These are phyloP conservation scores for Callionymus lyra DNA, from an alignment of 2,113 vertebrate genomes.

Conservation along the genomic window DNA sequence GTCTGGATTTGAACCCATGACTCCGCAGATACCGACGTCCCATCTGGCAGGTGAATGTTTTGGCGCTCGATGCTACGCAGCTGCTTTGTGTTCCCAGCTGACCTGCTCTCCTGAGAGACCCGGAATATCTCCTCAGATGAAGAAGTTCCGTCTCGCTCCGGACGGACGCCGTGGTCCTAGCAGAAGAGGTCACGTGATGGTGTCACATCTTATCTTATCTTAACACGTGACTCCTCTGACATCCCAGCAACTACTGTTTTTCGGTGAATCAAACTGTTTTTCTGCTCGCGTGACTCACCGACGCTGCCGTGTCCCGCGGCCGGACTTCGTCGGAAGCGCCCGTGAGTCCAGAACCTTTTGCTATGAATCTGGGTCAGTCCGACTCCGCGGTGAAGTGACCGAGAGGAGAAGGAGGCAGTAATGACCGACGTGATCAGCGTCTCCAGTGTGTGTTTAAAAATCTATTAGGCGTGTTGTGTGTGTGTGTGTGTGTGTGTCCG, in stretches of 20 bases:
- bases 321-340: background rate
- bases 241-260: background rate
- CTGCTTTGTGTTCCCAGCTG: no score
- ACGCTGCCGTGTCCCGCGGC: background rate
- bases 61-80: no score
- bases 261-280: background rate
- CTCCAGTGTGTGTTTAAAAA: background rate
- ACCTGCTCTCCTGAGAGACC: no score
- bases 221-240: conserved; percentile 1
- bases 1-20: no score
- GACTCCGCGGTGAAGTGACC: conserved; percentile 19
- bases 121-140: no score
- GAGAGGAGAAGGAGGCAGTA: conserved; percentile 16
- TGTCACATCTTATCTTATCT: background rate
- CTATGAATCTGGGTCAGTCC: conserved; percentile 46
- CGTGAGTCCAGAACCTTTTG: conserved; percentile 34
- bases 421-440: conserved; percentile 24
- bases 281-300: conserved; percentile 1
- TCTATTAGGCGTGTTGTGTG: conserved; percentile 1
- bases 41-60: no score
- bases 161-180: no score
- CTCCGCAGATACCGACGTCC: no score
- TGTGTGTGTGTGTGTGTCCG: background rate
- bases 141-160: no score
- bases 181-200: no score